Evolutionary conservation across 2,888 invertebrate genomes (phyloP).

Genomic region (Ochropacha duplaris): DNA sequence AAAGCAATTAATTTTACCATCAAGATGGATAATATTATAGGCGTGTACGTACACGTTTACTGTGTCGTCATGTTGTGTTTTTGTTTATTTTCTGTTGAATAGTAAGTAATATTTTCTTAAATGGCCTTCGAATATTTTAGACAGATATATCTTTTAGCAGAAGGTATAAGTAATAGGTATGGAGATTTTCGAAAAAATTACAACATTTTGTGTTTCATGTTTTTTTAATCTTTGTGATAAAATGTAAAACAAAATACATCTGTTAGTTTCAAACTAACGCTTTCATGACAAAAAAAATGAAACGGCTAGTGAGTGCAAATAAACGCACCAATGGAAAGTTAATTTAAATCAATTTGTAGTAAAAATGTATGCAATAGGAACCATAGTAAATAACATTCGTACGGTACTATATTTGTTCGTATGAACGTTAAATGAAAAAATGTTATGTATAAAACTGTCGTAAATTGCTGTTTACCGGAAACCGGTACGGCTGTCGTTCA

Average conservation of each 20-base stretch:
- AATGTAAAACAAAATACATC: background rate
- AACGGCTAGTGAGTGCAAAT: background rate
- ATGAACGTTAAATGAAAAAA: background rate
- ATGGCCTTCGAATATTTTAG: too few species aligned
- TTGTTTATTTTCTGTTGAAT: too few species aligned
- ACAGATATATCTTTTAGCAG: too few species aligned
- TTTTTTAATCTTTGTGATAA: too few species aligned
- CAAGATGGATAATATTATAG: background rate
- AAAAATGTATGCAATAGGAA: background rate
- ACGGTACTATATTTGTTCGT: background rate
- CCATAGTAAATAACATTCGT: background rate
- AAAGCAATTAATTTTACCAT: background rate
- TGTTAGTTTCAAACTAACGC: background rate
- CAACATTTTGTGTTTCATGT: too few species aligned
- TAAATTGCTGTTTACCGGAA: too few species aligned
- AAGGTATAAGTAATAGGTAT: too few species aligned
- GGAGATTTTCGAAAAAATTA: too few species aligned
- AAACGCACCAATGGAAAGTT: background rate
- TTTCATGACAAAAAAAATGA: background rate
- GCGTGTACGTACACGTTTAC: background rate
- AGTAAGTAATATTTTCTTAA: too few species aligned
- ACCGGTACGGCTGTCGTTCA: too few species aligned
- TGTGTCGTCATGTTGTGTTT: too few species aligned
- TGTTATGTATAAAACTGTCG: too few species aligned
- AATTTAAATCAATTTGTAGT: conserved; percentile 3